Evolutionary conservation across 2,797 vertebrate species (phyloP).

Genomic region (Sphenodon punctatus): DNA sequence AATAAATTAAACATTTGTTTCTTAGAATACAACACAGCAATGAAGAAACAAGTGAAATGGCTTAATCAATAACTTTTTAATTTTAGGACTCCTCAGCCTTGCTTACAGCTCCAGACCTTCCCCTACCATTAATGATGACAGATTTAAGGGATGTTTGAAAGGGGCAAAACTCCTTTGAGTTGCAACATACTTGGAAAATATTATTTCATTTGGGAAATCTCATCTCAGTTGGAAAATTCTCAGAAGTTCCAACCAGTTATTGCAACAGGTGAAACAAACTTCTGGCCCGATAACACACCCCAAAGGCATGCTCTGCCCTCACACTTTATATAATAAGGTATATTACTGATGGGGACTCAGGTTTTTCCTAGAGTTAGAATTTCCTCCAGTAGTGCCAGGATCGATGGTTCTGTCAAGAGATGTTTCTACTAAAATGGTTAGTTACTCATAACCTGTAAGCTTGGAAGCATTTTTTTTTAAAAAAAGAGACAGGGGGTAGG

Average conservation of each 20-base stretch:
- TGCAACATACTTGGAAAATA: conserved; percentile 31
- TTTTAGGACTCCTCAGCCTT: conserved; percentile 63
- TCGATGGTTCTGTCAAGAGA: fast-evolving
- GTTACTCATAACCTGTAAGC: not conserved
- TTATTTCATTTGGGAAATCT: conserved; percentile 40
- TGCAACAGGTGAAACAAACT: conserved; percentile 33
- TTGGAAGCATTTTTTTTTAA: not conserved
- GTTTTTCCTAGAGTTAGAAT: no score
- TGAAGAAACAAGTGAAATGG: conserved; percentile 59
- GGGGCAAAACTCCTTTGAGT: conserved; percentile 32
- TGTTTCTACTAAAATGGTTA: not conserved
- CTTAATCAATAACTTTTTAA: conserved; percentile 61
- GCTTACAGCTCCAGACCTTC: conserved; percentile 17
- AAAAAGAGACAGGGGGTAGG: not conserved
- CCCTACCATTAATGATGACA: conserved; percentile 39
- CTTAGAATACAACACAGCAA: conserved; percentile 53
- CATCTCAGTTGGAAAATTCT: conserved; percentile 14
- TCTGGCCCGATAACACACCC: not conserved
- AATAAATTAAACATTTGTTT: conserved; percentile 62
- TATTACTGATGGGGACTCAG: not conserved
- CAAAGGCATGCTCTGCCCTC: not conserved
- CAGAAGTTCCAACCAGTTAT: conserved; percentile 20
- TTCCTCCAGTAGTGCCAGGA: not conserved
- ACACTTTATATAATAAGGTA: not conserved
- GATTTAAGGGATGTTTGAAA: conserved; percentile 33